Conservation (phyloP, 2,888 invertebrate genomes). For the Anorthoa munda region DNA sequence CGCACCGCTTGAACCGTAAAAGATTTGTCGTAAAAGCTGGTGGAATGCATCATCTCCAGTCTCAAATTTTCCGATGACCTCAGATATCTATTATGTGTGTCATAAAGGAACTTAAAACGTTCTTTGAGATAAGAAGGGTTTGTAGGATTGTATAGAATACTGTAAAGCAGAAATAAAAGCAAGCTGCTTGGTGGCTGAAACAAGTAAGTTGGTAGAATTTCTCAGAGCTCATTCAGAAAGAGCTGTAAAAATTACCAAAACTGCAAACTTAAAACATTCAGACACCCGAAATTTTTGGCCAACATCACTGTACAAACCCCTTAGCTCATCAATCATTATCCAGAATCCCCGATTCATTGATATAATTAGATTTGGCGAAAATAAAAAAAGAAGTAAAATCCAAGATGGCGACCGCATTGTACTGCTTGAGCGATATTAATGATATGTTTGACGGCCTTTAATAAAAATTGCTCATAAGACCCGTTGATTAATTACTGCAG, state of each 20-base stretch:
- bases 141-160: no score
- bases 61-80: no score
- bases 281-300: background rate
- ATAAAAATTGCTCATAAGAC: conserved; percentile 53
- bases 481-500: conserved; percentile 62
- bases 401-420: conserved; percentile 57
- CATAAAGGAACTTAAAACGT: no score
- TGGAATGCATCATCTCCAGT: no score
- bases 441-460: conserved; percentile 61
- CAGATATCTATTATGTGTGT: no score
- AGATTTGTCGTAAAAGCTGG: no score
- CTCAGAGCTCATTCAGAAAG: no score
- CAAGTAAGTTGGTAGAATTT: no score
- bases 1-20: no score
- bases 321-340: conserved; percentile 80
- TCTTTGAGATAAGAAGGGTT: no score
- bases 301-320: conserved; percentile 32
- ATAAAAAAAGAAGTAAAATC: conserved; percentile 62
- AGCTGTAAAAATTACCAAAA: background rate
- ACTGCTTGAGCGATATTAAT: conserved; percentile 62
- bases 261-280: background rate
- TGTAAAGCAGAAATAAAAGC: no score
- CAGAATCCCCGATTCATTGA: conserved; percentile 79
- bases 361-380: conserved; percentile 79
- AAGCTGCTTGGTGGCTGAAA: no score